Conservation (phyloP, 2,113 vertebrate species). For the Thamnophis sirtalis region DNA sequence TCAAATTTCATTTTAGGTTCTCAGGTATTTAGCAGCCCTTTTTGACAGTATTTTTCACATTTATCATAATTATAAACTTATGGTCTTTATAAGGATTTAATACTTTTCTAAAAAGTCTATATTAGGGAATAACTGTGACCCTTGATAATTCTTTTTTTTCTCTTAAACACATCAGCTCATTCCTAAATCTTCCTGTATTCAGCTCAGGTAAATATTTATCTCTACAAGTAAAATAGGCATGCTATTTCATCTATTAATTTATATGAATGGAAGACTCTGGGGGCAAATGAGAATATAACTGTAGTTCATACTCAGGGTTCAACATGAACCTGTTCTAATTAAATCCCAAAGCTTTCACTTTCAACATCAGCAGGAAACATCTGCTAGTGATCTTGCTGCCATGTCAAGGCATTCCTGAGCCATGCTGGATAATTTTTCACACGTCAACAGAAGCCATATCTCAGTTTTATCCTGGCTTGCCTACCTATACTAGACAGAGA, state of each 20-base stretch:
- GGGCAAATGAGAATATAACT: slow-evolving; percentile 5
- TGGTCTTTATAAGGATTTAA: background rate
- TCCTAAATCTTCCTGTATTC: background rate
- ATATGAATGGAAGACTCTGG: background rate
- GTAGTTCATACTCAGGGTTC: background rate
- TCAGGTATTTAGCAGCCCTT: background rate
- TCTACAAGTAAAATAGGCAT: background rate
- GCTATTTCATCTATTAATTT: background rate
- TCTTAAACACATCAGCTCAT: background rate
- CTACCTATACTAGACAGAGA: background rate
- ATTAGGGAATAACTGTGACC: background rate
- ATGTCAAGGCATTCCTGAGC: rapidly evolving
- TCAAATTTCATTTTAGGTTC: background rate
- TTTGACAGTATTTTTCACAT: background rate
- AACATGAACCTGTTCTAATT: background rate
- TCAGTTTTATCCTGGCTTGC: background rate
- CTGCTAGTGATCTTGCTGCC: background rate
- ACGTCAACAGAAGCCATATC: background rate
- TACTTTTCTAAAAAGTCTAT: background rate
- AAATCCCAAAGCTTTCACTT: slow-evolving; percentile 1
- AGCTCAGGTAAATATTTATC: background rate
- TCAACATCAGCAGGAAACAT: background rate
- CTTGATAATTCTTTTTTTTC: background rate
- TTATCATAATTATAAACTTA: background rate
- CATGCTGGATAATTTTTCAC: background rate